A percentile compares a stretch with the other conserved stretches of the same genome.
Conservation (phyloP, 37 sponge, comb jelly and placozoan genomes). For the Geodia barretti region DNA sequence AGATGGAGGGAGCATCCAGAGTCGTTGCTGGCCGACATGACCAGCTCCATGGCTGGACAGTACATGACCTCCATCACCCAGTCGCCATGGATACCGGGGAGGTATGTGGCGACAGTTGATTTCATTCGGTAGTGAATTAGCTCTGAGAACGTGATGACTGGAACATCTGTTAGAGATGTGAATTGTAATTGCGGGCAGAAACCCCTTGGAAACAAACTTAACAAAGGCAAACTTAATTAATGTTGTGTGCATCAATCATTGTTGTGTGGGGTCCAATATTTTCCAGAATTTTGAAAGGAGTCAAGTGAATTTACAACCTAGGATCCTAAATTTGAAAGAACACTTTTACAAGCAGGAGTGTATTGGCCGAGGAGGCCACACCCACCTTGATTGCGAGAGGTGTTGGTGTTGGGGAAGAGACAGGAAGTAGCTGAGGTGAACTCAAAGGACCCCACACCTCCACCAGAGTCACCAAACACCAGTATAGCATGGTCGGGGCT, state of each 20-base stretch:
- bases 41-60: constrained; percentile 60
- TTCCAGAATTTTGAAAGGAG: too few species aligned
- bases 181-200: background rate
- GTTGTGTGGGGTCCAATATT: too few species aligned
- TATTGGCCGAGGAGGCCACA: background rate
- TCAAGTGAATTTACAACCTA: too few species aligned
- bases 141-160: constrained; percentile 33
- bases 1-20: constrained; percentile 69
- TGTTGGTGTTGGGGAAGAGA: constrained; percentile 18
- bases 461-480: constrained; percentile 88
- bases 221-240: too few species aligned
- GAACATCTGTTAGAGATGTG: background rate
- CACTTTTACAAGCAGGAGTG: background rate
- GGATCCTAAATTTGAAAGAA: too few species aligned
- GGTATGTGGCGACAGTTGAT: constrained; percentile 14
- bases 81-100: constrained; percentile 78
- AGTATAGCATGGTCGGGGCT: constrained; percentile 74
- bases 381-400: constrained; percentile 43
- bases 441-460: constrained; percentile 62
- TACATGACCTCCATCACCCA: constrained; percentile 85
- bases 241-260: too few species aligned
- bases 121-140: constrained; percentile 34
- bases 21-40: constrained; percentile 84
- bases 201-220: too few species aligned
- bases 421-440: constrained; percentile 28